Conservation (phyloP, 1,140 invertebrate genomes). For the Cheumatopsyche charites region DNA sequence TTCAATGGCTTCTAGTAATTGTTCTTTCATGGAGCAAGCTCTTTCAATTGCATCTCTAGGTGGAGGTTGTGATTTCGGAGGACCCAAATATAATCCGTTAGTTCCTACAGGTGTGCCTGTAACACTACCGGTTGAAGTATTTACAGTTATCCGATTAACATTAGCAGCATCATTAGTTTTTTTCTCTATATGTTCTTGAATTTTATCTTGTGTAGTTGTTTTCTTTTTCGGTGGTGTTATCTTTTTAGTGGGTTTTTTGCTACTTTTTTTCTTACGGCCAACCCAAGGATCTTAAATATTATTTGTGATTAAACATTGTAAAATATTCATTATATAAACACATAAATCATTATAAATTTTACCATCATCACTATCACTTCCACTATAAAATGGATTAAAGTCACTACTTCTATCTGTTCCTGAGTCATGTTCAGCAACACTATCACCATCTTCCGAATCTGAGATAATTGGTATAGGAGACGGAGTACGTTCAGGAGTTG, state of each 20-base stretch:
- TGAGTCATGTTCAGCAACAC: slow-evolving; percentile 65
- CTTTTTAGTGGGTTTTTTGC: slow-evolving; percentile 72
- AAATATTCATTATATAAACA: neutral
- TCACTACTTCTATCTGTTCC: slow-evolving; percentile 77
- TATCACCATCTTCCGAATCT: slow-evolving; percentile 63
- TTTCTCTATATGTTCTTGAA: slow-evolving; percentile 69
- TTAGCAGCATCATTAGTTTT: slow-evolving; percentile 56
- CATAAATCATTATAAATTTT: slow-evolving; percentile 23
- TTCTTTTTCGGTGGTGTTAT: slow-evolving; percentile 62
- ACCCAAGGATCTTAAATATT: slow-evolving; percentile 77
- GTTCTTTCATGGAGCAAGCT: slow-evolving; percentile 91
- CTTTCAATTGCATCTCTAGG: slow-evolving; percentile 82
- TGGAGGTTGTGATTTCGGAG: slow-evolving; percentile 59
- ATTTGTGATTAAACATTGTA: neutral
- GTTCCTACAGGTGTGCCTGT: slow-evolving; percentile 58
- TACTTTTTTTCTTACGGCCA: slow-evolving; percentile 72
- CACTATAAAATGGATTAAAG: slow-evolving; percentile 88
- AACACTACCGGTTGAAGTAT: slow-evolving; percentile 51
- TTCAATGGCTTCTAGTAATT: slow-evolving; percentile 87
- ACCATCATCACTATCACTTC: slow-evolving; percentile 78
- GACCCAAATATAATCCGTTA: slow-evolving; percentile 57
- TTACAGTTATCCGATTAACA: slow-evolving; percentile 51
- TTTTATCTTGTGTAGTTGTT: slow-evolving; percentile 77
- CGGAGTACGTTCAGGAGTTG: slow-evolving; percentile 55
- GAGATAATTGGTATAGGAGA: slow-evolving; percentile 52